Evolutionary conservation across 2,888 invertebrate genomes (phyloP).

Genomic region (Rhyacophila evoluta): DNA sequence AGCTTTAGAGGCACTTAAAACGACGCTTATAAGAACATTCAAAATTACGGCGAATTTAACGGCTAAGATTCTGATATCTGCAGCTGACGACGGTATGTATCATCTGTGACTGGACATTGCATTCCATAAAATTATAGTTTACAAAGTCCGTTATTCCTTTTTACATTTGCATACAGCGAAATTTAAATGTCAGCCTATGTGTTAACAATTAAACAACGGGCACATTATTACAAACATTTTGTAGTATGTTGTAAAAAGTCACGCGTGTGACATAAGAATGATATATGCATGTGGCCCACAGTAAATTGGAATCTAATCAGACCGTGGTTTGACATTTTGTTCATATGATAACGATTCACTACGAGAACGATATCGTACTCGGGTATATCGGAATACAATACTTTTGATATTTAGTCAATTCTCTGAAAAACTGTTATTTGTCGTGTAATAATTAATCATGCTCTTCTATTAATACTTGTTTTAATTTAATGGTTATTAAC

Average conservation of each 20-base stretch:
- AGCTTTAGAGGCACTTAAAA: background rate
- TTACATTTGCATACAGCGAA: constrained; percentile 16
- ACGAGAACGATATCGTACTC: no score
- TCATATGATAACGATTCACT: background rate
- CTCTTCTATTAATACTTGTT: no score
- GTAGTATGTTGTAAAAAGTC: background rate
- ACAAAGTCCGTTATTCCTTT: constrained; percentile 6
- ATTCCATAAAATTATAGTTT: constrained; percentile 23
- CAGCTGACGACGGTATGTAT: background rate
- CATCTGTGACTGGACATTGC: constrained; percentile 20
- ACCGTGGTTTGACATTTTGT: background rate
- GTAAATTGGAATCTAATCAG: background rate
- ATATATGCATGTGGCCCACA: background rate
- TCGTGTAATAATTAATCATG: no score
- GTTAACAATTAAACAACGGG: background rate
- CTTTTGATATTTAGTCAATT: no score
- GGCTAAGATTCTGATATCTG: background rate
- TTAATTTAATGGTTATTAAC: no score
- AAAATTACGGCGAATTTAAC: background rate
- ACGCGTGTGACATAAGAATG: background rate
- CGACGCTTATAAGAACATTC: background rate
- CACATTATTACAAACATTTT: background rate
- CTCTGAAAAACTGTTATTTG: no score
- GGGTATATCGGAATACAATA: no score
- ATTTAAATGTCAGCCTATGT: constrained; percentile 31